Evolutionary conservation across 2,113 vertebrate species (phyloP).

Genomic region (Eubucco bourcierii): DNA sequence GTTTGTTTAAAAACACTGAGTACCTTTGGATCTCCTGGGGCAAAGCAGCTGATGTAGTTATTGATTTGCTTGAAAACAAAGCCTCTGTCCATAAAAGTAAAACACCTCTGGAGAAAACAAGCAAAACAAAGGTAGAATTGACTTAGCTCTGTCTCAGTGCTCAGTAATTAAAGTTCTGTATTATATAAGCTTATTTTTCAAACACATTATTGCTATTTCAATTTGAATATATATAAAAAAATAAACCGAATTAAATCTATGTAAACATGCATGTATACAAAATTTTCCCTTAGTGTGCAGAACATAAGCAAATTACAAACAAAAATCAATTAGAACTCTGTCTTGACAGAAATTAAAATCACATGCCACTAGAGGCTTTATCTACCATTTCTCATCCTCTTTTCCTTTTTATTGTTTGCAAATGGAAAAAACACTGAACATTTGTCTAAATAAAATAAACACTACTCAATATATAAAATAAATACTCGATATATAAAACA

Average conservation of each 20-base stretch:
- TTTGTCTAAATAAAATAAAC: not conserved
- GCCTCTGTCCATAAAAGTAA: constrained; percentile 97
- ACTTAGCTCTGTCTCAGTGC: not conserved
- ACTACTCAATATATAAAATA: not conserved
- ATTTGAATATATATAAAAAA: not conserved
- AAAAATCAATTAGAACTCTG: not conserved
- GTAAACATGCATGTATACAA: not conserved
- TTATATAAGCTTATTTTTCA: not conserved
- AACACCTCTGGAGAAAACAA: constrained; percentile 85
- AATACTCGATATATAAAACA: not conserved
- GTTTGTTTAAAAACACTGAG: not conserved
- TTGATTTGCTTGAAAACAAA: constrained; percentile 99
- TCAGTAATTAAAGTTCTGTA: not conserved
- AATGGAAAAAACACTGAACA: not conserved
- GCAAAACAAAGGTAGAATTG: not conserved
- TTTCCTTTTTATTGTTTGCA: not conserved
- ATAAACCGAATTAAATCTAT: not conserved
- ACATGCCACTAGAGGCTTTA: not conserved
- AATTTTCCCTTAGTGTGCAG: not conserved
- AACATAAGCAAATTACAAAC: not conserved
- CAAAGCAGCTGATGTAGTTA: constrained; percentile 94
- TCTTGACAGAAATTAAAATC: not conserved
- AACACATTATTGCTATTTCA: not conserved
- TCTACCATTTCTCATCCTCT: not conserved
- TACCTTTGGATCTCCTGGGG: constrained; percentile 96